These are phyloP conservation scores for Geotrupes spiniger DNA, from an alignment of 2,888 invertebrate genomes.

Conservation along the genomic window DNA sequence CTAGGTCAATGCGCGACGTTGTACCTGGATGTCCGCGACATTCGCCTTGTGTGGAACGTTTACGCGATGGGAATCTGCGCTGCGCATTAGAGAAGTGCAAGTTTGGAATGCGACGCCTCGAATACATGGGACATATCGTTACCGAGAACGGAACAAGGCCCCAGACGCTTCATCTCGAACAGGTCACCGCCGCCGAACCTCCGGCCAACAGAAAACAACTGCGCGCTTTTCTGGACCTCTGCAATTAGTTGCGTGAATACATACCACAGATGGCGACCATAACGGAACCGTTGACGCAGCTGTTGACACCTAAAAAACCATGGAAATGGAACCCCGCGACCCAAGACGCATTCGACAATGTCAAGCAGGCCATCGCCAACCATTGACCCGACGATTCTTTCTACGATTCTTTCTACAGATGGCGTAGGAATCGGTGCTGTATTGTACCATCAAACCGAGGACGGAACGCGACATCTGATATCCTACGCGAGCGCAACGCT, in stretches of 20 bases:
- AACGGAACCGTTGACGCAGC: background rate
- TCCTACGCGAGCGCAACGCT: constrained; percentile 27
- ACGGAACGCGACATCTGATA: constrained; percentile 18
- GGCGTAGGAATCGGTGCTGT: constrained; percentile 29
- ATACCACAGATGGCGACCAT: constrained; percentile 6
- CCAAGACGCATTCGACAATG: constrained; percentile 15
- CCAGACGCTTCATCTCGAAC: constrained; percentile 13
- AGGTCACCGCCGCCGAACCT: constrained; percentile 4
- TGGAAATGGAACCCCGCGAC: too few species aligned
- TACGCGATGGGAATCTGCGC: constrained; percentile 21
- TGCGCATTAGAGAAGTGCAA: constrained; percentile 21
- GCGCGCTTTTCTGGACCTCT: constrained; percentile 24
- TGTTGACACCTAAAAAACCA: too few species aligned
- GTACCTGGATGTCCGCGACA: constrained; percentile 33
- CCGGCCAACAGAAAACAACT: constrained; percentile 22
- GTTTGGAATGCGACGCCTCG: constrained; percentile 15
- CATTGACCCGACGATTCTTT: constrained; percentile 24
- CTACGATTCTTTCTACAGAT: constrained; percentile 27
- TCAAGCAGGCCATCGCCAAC: constrained; percentile 17
- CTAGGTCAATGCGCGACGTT: constrained; percentile 18
- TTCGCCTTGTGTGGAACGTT: constrained; percentile 23
- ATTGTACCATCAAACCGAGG: constrained; percentile 24
- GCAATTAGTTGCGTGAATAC: constrained; percentile 22
- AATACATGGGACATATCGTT: constrained; percentile 23
- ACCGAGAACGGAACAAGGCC: constrained; percentile 21